Percentiles rank a stretch among this genome's conserved stretches.
Evolutionary conservation across 2,113 vertebrate species (phyloP).

Genomic region (Microcebus griseorufus): DNA sequence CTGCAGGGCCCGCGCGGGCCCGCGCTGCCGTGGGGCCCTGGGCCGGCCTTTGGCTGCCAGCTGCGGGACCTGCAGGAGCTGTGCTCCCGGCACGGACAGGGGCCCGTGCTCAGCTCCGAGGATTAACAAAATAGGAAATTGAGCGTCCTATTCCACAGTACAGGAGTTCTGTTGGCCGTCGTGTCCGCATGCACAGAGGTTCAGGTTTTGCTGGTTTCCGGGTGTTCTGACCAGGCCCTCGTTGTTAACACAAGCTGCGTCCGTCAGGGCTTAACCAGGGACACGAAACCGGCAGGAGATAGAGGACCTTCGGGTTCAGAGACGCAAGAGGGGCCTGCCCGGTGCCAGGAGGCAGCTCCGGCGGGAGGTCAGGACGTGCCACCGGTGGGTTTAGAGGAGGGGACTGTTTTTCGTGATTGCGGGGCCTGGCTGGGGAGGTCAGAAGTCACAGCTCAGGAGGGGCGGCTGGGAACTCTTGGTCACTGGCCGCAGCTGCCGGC

Average conservation of each 20-base stretch:
- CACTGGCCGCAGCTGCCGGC: background rate
- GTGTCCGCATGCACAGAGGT: background rate
- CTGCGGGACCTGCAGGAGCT: background rate
- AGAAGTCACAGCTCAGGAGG: background rate
- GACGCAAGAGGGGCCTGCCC: too few relatives aligned
- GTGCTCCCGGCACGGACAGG: fast-evolving
- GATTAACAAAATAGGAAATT: fast-evolving
- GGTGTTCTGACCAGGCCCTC: background rate
- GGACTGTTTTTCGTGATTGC: background rate
- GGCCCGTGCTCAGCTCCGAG: background rate
- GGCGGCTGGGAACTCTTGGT: background rate
- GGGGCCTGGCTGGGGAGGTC: background rate
- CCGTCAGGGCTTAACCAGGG: background rate
- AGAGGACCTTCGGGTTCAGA: too few relatives aligned
- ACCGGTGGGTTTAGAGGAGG: background rate
- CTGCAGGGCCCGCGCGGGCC: background rate
- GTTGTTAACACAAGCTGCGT: background rate
- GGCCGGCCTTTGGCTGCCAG: fast-evolving
- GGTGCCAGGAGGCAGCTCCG: too few relatives aligned
- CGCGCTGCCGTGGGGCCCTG: background rate
- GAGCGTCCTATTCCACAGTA: fast-evolving
- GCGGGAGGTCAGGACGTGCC: too few relatives aligned
- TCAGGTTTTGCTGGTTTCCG: background rate
- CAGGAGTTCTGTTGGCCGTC: background rate
- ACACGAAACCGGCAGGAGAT: background rate